Conservation (phyloP, 2,888 invertebrate species). For the Allophyes oxyacanthae region DNA sequence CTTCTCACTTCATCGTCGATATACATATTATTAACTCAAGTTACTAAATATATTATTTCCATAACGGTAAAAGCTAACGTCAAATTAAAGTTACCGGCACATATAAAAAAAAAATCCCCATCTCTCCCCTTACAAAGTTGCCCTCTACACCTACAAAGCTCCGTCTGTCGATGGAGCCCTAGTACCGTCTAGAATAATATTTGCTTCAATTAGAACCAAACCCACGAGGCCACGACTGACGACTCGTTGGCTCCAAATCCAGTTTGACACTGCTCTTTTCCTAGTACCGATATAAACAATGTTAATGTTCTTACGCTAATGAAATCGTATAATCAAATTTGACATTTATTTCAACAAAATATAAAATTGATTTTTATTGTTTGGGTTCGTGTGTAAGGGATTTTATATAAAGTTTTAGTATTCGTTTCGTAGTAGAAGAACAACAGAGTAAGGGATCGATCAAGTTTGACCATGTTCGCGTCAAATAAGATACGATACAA, state of each 20-base stretch:
- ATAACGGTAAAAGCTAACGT: background rate
- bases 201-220: slow-evolving; percentile 41
- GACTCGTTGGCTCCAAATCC: slow-evolving; percentile 15
- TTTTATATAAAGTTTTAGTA: background rate
- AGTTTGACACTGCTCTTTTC: slow-evolving; percentile 1
- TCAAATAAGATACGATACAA: too few relatives aligned
- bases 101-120: slow-evolving; percentile 36
- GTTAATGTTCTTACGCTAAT: slow-evolving; percentile 30
- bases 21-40: too few relatives aligned
- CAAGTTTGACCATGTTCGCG: too few relatives aligned
- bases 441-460: background rate
- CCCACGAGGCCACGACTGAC: too few relatives aligned
- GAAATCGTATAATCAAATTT: slow-evolving; percentile 24
- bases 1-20: too few relatives aligned
- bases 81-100: slow-evolving; percentile 28
- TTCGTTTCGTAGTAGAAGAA: background rate
- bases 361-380: slow-evolving; percentile 2
- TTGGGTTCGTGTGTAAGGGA: slow-evolving; percentile 2
- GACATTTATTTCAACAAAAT: slow-evolving; percentile 4
- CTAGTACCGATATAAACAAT: slow-evolving; percentile 24
- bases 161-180: slow-evolving; percentile 27
- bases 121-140: slow-evolving; percentile 41
- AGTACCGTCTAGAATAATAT: slow-evolving; percentile 29
- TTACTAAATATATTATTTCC: too few relatives aligned
- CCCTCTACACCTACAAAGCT: slow-evolving; percentile 14